Evolutionary conservation across 2,888 invertebrate species (phyloP), one percentile per base, ranked within the genome.

Genomic region (Mesorhabditis spiculigera): DNA sequence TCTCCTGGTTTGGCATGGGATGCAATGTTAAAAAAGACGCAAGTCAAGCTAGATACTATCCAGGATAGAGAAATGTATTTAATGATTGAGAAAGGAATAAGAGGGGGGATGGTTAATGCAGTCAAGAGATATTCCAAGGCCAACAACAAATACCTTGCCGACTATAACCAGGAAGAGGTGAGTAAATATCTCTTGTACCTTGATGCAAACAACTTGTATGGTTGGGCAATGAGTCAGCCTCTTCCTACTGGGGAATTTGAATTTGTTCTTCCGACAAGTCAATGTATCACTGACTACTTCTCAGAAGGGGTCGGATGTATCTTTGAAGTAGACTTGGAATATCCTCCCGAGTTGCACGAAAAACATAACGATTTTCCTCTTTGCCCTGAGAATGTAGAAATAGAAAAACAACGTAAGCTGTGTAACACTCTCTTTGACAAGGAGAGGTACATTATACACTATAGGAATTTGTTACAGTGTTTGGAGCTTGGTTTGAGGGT

Each of bases 321-420:
- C 44, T 75, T 88, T 4, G 86, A 88, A 73, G 87, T 88, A 4
- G 87, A 88, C 72, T 70, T 88, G 43, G 79, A 85, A 45, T 88
- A 88, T 77, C 87, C 87, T 4, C 28, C 78, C 16, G 69, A 81
- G 16, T 70, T 87, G 45, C 87, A 88, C n/a, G n/a, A n/a, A n/a
- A n/a, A n/a, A n/a, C n/a, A n/a, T n/a, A n/a, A n/a, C n/a, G n/a
- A n/a, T n/a, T 82, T 84, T 68, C 84, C 86, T 4, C 73, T 84
- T 50, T 80, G 73, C 64, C 79, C 82, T 62, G 78, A 84, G 69
- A 69, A 70, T 43, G 43, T 72, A 6, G 62, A 64, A 65, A 70
- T 82, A 13, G 71, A 68, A 61, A 66, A 74, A 72, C 62, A 62
- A 69, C n/a, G n/a, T n/a, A n/a, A n/a, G n/a, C n/a, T n/a, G n/a